phyloP scores from a whole-genome alignment of 1,140 invertebrate genomes.

The Pseudomyrmex flavicornis region DNA sequence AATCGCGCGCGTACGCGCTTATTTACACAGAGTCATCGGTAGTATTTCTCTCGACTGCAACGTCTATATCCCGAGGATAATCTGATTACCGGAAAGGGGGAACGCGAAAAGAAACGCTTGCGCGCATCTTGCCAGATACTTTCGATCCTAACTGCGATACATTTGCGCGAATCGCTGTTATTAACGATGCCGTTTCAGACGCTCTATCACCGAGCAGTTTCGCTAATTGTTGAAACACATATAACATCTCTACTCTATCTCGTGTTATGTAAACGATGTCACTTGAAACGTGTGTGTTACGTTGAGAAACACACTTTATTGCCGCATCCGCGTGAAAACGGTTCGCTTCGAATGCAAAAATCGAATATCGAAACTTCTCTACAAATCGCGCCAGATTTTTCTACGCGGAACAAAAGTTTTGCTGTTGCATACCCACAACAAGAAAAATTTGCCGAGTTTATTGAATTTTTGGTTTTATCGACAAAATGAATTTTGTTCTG shows the following conservation, averaged over 20 bases:
- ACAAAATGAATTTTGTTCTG: no score
- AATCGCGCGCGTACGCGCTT: neutral
- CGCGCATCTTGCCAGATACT: constrained; percentile 26
- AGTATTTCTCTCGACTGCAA: constrained; percentile 75
- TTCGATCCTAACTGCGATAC: constrained; percentile 47
- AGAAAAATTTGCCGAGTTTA: no score
- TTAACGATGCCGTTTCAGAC: constrained; percentile 28
- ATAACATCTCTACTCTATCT: neutral
- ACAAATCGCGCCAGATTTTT: no score
- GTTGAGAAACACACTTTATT: no score
- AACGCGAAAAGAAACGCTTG: constrained; percentile 55
- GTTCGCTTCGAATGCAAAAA: no score
- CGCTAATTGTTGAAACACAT: constrained; percentile 31
- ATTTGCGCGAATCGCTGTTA: constrained; percentile 22
- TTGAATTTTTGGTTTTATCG: no score
- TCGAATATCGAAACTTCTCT: no score
- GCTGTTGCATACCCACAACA: no score
- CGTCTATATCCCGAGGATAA: constrained; percentile 74
- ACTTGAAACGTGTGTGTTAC: no score
- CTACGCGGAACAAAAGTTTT: no score
- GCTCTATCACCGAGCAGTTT: constrained; percentile 27
- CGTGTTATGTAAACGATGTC: neutral
- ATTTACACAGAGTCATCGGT: constrained; percentile 60
- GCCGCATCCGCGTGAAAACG: no score
- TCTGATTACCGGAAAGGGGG: constrained; percentile 73